Conservation (phyloP, 1,140 invertebrate species). For the Anastrepha obliqua region DNA sequence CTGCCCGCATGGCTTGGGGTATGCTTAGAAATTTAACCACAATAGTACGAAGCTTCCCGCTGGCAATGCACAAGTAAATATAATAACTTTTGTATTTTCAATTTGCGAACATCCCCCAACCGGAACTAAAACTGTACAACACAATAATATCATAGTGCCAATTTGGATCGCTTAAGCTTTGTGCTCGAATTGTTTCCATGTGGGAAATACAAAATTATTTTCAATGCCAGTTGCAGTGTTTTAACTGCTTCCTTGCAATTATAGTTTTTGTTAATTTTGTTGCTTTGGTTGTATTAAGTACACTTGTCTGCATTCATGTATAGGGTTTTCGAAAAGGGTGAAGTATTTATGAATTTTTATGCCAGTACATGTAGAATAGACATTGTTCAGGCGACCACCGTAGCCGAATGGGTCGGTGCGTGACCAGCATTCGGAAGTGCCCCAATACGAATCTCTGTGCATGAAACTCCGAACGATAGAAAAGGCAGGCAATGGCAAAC, state of each 20-base stretch:
- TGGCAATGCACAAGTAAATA: not conserved
- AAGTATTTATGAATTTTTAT: too few relatives aligned
- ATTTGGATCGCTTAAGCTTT: conserved; percentile 29
- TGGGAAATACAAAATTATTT: not conserved
- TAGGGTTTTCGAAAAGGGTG: not conserved
- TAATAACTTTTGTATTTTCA: not conserved
- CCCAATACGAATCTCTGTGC: too few relatives aligned
- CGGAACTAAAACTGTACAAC: not conserved
- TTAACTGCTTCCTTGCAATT: not conserved
- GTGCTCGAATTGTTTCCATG: conserved; percentile 10
- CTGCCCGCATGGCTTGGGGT: not conserved
- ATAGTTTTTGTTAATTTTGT: not conserved
- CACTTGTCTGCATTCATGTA: not conserved
- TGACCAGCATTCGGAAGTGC: too few relatives aligned
- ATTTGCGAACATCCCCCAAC: not conserved
- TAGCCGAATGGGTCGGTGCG: too few relatives aligned
- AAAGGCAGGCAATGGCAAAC: too few relatives aligned
- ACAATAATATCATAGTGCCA: not conserved
- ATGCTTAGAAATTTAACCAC: not conserved
- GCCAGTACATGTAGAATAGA: too few relatives aligned
- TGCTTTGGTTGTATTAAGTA: conserved; percentile 9
- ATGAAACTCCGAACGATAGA: too few relatives aligned
- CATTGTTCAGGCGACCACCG: too few relatives aligned
- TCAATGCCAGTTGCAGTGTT: not conserved
- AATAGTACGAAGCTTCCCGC: not conserved